Conservation (phyloP, 2,888 invertebrate species). For the Gerris lacustris region DNA sequence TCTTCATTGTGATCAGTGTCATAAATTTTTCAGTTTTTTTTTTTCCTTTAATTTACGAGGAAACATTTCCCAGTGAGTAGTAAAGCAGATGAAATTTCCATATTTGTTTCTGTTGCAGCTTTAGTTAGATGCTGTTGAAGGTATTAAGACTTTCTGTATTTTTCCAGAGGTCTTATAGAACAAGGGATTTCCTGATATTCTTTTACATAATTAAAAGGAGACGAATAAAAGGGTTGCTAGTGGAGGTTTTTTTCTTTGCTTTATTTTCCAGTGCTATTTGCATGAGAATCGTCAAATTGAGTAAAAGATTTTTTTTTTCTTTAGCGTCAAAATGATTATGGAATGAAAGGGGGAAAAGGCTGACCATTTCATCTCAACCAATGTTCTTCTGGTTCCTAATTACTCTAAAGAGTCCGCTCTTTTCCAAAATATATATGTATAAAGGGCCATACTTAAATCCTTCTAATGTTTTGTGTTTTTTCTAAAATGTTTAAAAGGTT, state of each 20-base stretch:
- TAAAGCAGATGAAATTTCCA: background rate
- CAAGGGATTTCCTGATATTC: background rate
- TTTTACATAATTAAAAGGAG: background rate
- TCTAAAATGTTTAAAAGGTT: background rate
- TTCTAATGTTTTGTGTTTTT: too few species aligned
- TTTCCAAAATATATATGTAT: too few species aligned
- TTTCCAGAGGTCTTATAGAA: background rate
- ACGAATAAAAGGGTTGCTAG: background rate
- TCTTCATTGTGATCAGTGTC: background rate
- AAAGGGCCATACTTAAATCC: too few species aligned
- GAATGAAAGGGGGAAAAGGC: background rate
- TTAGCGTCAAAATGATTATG: background rate
- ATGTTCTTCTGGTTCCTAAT: conserved; percentile 1
- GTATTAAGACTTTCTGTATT: too few species aligned
- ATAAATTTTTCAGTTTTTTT: background rate
- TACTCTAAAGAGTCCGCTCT: background rate
- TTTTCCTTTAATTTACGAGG: background rate
- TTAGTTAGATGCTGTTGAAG: too few species aligned
- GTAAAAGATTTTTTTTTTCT: background rate
- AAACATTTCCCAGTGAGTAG: background rate
- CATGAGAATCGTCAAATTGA: background rate
- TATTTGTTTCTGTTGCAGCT: background rate
- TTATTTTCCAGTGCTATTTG: background rate
- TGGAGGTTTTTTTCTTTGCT: background rate
- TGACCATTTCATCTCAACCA: background rate